Evolutionary conservation across 37 sponge, comb jelly and placozoan genomes (phyloP).

Genomic region (Theonella swinhoei): DNA sequence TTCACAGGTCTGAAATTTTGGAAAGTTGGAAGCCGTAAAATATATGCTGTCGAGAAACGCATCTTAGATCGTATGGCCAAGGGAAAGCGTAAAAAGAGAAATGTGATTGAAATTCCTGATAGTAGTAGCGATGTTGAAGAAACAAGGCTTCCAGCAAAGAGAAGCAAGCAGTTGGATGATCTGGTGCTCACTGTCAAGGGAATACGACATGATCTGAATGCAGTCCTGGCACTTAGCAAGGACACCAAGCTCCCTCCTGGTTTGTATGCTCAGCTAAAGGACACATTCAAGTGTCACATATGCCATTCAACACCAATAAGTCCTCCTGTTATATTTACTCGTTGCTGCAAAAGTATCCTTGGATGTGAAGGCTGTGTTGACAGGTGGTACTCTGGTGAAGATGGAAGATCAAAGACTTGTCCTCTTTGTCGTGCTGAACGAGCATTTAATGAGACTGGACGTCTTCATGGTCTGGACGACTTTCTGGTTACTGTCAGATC

Average conservation of each 20-base stretch:
- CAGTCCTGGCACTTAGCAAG: not conserved
- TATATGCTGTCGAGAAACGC: slow-evolving; percentile 23
- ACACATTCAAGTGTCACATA: slow-evolving; percentile 27
- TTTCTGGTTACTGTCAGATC: not conserved
- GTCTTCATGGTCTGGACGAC: not conserved
- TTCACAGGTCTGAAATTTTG: slow-evolving; percentile 47
- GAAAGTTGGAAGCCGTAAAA: slow-evolving; percentile 16
- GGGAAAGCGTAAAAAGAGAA: not conserved
- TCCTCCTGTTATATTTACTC: slow-evolving; percentile 19
- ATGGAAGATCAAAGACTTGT: not conserved
- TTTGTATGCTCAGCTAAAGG: not conserved
- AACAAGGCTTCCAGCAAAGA: not conserved
- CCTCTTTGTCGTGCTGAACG: not conserved
- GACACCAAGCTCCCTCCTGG: not conserved
- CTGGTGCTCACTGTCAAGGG: not conserved
- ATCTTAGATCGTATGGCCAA: not conserved
- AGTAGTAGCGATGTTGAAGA: not conserved
- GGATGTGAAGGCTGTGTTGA: slow-evolving; percentile 1
- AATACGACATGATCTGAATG: not conserved
- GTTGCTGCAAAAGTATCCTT: not conserved
- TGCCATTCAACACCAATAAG: slow-evolving; percentile 17
- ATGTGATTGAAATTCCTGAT: not conserved
- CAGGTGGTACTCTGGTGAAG: not conserved
- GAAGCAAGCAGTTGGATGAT: not conserved
- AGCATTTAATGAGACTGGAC: not conserved